A percentile compares a stretch with the other conserved stretches of the same genome.
These are phyloP conservation scores for Hedychridium roseum DNA, from an alignment of 2,888 invertebrate genomes.

Conservation along the genomic window DNA sequence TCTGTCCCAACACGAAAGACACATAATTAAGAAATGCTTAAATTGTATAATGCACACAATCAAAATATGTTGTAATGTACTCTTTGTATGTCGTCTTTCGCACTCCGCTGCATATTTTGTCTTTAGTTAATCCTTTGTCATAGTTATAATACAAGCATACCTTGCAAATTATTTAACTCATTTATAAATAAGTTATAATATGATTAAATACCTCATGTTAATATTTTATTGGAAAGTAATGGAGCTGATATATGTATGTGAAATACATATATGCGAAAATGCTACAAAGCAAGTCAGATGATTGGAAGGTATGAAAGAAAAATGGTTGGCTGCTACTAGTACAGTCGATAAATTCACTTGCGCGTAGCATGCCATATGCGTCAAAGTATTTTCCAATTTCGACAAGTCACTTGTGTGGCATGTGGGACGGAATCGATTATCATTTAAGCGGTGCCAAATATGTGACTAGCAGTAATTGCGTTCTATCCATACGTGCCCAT, in stretches of 20 bases:
- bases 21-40: too few species aligned
- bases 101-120: too few species aligned
- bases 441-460: constrained; percentile 18
- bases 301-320: constrained; percentile 32
- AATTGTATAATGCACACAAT: too few species aligned
- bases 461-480: constrained; percentile 20
- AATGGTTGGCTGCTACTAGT: constrained; percentile 23
- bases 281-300: constrained; percentile 23
- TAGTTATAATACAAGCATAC: constrained; percentile 15
- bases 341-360: constrained; percentile 31
- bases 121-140: constrained; percentile 15
- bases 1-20: too few species aligned
- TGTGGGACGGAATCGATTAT: constrained; percentile 29
- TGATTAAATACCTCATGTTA: constrained; percentile 28
- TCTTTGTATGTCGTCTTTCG: too few species aligned
- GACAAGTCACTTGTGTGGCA: constrained; percentile 23
- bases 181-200: constrained; percentile 32
- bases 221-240: constrained; percentile 26
- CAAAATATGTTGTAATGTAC: too few species aligned
- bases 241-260: constrained; percentile 8
- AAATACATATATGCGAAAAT: constrained; percentile 25
- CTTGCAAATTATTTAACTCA: constrained; percentile 18
- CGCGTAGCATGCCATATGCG: constrained; percentile 22
- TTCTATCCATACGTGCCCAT: background rate
- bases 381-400: constrained; percentile 22